phyloP scores from a whole-genome alignment of 1,140 invertebrate species.

The Holotrichia oblita region DNA sequence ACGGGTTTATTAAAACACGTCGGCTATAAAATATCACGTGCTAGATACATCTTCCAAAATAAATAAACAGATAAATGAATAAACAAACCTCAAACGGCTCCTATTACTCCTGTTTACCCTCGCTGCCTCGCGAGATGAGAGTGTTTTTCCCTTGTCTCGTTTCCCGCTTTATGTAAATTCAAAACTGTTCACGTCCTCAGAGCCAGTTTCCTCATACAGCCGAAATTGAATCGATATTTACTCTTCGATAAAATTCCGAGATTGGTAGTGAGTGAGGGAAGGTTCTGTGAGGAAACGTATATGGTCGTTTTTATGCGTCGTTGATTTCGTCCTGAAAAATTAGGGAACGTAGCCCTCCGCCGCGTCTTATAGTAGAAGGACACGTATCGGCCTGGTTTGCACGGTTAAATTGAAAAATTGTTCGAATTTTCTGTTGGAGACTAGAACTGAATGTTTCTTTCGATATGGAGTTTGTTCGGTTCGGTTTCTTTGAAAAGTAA shows the following conservation, averaged over 20 bases:
- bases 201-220: neutral
- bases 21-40: too few relatives aligned
- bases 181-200: neutral
- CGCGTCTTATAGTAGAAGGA: neutral
- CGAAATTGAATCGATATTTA: slow-evolving; percentile 36
- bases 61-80: slow-evolving; percentile 4
- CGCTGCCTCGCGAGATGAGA: neutral
- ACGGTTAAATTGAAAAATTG: slow-evolving; percentile 37
- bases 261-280: neutral
- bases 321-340: slow-evolving; percentile 35
- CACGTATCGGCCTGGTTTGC: neutral
- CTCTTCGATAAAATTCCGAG: slow-evolving; percentile 33
- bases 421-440: slow-evolving; percentile 27
- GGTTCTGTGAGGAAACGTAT: slow-evolving; percentile 10
- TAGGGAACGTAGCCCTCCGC: neutral
- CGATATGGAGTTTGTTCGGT: neutral
- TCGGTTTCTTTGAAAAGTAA: neutral
- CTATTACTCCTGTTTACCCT: slow-evolving; percentile 10
- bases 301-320: slow-evolving; percentile 33
- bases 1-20: too few relatives aligned
- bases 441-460: slow-evolving; percentile 19
- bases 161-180: slow-evolving; percentile 24
- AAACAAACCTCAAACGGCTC: slow-evolving; percentile 3
- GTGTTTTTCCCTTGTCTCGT: slow-evolving; percentile 21
- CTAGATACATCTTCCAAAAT: neutral